Percentiles rank a stretch among this genome's conserved stretches.
phyloP scores from a whole-genome alignment of 2,888 invertebrate species.

The Watsonalla cultraria region DNA sequence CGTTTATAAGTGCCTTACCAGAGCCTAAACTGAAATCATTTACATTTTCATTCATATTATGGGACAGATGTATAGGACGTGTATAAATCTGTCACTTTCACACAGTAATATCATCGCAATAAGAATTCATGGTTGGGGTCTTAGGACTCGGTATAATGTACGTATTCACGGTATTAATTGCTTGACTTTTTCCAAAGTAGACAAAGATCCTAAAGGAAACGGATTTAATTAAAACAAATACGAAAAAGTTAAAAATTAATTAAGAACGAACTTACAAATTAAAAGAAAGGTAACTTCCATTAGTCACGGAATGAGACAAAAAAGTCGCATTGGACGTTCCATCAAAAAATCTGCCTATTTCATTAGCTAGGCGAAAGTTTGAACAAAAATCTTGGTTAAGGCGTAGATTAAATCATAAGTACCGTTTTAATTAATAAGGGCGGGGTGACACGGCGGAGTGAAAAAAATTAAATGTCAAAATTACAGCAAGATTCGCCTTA shows the following conservation, averaged over 20 bases:
- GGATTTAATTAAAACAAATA: not conserved
- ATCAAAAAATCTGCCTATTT: slow-evolving; percentile 27
- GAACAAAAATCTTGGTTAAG: slow-evolving; percentile 56
- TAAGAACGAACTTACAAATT: not conserved
- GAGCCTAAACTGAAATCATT: no score
- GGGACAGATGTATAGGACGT: no score
- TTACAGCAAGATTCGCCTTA: slow-evolving; percentile 76
- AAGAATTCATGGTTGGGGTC: no score
- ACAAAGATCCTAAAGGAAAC: no score
- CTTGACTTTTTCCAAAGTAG: no score
- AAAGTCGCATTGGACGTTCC: not conserved
- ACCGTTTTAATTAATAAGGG: slow-evolving; percentile 70
- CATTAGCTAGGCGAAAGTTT: slow-evolving; percentile 51
- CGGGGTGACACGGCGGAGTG: slow-evolving; percentile 50
- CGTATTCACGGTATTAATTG: no score
- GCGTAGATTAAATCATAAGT: slow-evolving; percentile 73
- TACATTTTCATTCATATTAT: no score
- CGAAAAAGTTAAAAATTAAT: not conserved
- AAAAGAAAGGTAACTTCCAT: not conserved
- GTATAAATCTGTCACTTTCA: no score
- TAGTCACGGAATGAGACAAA: slow-evolving; percentile 2
- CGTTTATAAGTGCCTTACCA: no score
- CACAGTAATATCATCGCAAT: no score
- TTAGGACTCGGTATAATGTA: no score
- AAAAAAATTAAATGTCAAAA: slow-evolving; percentile 77